Percentiles rank a stretch among this genome's conserved stretches.
These are phyloP conservation scores for Galerucella calmariensis DNA, from an alignment of 2,888 invertebrate species.

Conservation along the genomic window DNA sequence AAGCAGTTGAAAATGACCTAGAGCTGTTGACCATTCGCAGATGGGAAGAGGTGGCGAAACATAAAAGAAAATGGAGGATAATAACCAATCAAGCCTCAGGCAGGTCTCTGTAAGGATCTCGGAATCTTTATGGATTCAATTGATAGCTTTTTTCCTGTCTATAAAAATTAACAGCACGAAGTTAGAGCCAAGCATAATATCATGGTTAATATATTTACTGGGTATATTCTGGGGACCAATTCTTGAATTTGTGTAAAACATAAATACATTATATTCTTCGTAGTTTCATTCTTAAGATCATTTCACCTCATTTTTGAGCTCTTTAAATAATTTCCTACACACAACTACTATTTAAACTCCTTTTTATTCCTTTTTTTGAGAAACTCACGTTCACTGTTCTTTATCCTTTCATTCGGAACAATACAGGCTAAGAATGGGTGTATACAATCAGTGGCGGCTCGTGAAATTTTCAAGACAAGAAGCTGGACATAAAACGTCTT, in stretches of 20 bases:
- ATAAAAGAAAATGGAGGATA: no score
- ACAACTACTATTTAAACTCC: not conserved
- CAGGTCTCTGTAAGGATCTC: slow-evolving; percentile 74
- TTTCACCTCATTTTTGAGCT: no score
- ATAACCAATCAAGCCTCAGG: no score
- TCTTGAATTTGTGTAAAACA: no score
- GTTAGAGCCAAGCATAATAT: slow-evolving; percentile 23
- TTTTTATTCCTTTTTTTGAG: not conserved
- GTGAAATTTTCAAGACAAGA: no score
- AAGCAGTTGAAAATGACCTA: no score
- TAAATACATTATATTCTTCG: no score
- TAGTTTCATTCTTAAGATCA: no score
- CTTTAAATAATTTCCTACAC: no score
- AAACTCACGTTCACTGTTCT: not conserved
- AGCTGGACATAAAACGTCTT: no score
- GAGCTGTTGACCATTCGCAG: no score
- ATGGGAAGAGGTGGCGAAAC: no score
- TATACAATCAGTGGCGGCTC: not conserved
- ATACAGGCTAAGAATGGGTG: not conserved
- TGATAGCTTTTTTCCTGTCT: slow-evolving; percentile 93
- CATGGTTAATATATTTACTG: slow-evolving; percentile 27
- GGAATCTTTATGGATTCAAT: slow-evolving; percentile 88
- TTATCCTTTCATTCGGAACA: not conserved
- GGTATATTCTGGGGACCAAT: slow-evolving; percentile 28
- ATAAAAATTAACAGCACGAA: slow-evolving; percentile 73